Base-by-base conservation (phyloP, 92 coral and sea anemone species). In the Palythoa heliodiscus region DNA sequence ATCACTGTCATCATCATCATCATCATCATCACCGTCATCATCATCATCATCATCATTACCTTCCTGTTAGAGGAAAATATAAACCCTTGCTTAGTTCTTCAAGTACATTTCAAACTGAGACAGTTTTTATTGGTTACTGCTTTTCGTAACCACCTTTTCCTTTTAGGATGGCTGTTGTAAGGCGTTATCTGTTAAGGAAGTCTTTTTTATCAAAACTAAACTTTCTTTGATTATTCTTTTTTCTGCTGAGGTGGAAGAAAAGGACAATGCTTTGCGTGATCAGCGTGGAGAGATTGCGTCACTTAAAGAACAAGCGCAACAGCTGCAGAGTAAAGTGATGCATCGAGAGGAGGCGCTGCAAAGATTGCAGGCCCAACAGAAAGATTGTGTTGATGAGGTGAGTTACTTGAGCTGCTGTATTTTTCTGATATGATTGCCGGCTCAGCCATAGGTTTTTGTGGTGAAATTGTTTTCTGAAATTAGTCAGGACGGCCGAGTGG, bases 261-360 rank as follows among this genome's bases (percentile, higher is more conserved):
- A 93, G 78, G 99, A 97, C 70, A 77, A 60, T 13, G 86, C 89
- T 17, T 60, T 94, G 52, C 87, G 94, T 43, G 95, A 97, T 47
- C 89, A 87, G 66, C 91, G 88, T 75, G 87, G 87, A n/a, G 87
- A 92, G 47, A 70, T 91, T 54, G 69, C 93, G 4, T 86, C 76
- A 19, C 84, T 97, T 11, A 84, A 89, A 77, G 97, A 94, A 37
- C 97, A 94, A 29, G 58, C 89, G 17, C 78, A 88, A 40, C 98
- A 97, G 52, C 78, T 95, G 1, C 88, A 92, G 53, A 88, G 87
- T 13, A 97, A 95, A 90, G 99, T 97, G 76, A 83, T 86, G 66
- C 98, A 97, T 83, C 92, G 99, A 69, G 99, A 95, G 23, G 99
- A 95, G 86, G 99, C 99, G 61, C 87, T 97, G 47, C 95, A 95